Conservation (phyloP, 2,888 invertebrate genomes). For the Sipha maydis region DNA sequence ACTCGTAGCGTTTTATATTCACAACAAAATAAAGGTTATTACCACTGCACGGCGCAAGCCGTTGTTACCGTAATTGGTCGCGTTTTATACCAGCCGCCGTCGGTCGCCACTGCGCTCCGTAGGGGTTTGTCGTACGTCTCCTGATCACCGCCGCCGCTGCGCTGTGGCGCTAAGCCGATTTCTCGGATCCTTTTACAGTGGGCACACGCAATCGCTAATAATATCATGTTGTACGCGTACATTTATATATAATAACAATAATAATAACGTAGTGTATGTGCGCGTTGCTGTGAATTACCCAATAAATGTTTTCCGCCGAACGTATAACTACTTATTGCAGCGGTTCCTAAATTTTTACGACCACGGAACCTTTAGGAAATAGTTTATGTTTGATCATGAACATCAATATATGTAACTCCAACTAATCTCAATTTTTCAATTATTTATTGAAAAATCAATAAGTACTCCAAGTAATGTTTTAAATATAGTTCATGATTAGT, state of each 20-base stretch:
- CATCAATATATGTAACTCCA: no score
- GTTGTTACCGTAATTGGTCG: conserved; percentile 60
- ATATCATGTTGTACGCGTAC: not conserved
- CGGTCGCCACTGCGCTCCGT: conserved; percentile 22
- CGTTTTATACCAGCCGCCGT: conserved; percentile 27
- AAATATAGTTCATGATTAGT: no score
- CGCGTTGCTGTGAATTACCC: not conserved
- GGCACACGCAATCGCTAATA: conserved; percentile 30
- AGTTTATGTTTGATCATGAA: no score
- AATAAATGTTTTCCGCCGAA: not conserved
- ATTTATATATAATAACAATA: not conserved
- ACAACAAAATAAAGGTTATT: conserved; percentile 8
- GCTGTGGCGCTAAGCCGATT: conserved; percentile 50
- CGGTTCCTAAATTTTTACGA: no score
- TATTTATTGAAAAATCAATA: no score
- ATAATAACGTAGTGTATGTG: no score
- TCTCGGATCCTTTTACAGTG: conserved; percentile 44
- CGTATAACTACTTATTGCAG: not conserved
- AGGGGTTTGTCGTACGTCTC: conserved; percentile 34
- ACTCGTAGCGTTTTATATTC: conserved; percentile 26
- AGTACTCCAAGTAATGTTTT: no score
- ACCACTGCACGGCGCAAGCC: conserved; percentile 25
- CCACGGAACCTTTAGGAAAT: no score
- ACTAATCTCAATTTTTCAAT: no score
- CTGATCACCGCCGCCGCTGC: no score